Evolutionary conservation across 2,888 invertebrate species (phyloP), one percentile per base, ranked within the genome.

Genomic region (Polydrusus pterygomalis): DNA sequence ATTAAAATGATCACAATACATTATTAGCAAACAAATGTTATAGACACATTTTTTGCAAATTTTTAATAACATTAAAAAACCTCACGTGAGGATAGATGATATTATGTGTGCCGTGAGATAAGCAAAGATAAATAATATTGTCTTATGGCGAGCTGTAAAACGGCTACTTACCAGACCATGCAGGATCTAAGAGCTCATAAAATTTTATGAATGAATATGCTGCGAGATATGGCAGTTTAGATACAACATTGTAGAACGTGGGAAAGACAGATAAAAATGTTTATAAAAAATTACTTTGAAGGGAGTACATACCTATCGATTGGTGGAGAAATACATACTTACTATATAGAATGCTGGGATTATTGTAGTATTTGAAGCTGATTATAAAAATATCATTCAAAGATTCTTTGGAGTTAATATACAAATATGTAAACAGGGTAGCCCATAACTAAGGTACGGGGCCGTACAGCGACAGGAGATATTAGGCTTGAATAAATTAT

Each of bases 191-290:
- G 69, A 75, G 75, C 40, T 69, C 74, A 58, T 78, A 78, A 78
- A 78, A 77, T 77, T 81, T 81, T 78, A 79, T 81, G 80, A 80
- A 81, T 80, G 80, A 78, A 79, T 80, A 79, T 81, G 73, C 75
- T 72, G 67, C 77, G 47, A 77, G 77, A 77, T 77, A 68, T 74
- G 68, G 67, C 67, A 60, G 71, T 68, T 70, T 65, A 70, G 77
- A 70, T 74, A 80, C 79, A 74, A 79, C 77, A 68, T 77, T 78
- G 70, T 67, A 75, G 74, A 80, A 83, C 81, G 83, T 83, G 83
- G 81, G 83, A 83, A 82, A 80, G 79, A 70, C 74, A 75, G 79
- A 80, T 80, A 73, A 77, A 78, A 78, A 67, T 74, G 11, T 60
- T 38, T 60, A 17, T 17, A 56, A 15, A 34, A 60, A 40, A 60